A percentile compares a stretch with the other conserved stretches of the same genome.
Evolutionary conservation across 2,888 invertebrate species (phyloP).

Genomic region (Parascotia fuliginaria): DNA sequence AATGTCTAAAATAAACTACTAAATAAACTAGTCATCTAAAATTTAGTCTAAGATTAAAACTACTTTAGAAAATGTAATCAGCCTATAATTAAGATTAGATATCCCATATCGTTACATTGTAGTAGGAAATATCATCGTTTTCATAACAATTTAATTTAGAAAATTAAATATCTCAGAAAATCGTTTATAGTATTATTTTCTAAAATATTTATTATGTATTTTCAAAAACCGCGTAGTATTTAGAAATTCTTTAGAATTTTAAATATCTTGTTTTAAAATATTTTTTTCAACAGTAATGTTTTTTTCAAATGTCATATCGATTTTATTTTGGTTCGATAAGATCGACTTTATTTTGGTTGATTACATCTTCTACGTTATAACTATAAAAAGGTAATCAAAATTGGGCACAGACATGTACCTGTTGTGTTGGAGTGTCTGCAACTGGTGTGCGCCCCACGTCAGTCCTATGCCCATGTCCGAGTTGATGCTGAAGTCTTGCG

Average conservation of each 20-base stretch:
- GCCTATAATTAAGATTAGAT: not conserved
- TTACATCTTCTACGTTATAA: constrained; percentile 8
- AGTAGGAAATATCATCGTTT: no score
- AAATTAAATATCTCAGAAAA: no score
- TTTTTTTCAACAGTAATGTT: no score
- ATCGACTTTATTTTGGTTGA: not conserved
- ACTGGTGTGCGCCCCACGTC: constrained; percentile 89
- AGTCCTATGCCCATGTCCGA: constrained; percentile 90
- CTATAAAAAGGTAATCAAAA: constrained; percentile 52
- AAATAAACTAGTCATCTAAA: not conserved
- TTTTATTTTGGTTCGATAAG: no score
- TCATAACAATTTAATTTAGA: no score
- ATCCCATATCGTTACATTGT: no score
- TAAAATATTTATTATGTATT: no score
- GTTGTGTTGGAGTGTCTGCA: constrained; percentile 89
- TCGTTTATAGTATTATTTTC: no score
- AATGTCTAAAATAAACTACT: not conserved
- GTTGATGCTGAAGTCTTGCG: constrained; percentile 92
- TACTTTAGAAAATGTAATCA: not conserved
- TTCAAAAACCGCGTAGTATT: no score
- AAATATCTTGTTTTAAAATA: no score
- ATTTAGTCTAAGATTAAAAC: constrained; percentile 6
- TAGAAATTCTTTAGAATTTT: no score
- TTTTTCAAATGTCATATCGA: no score
- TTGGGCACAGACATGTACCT: constrained; percentile 87